These are phyloP conservation scores for Caenorhabditis auriculariae DNA, from an alignment of 2,888 invertebrate species.

Conservation along the genomic window DNA sequence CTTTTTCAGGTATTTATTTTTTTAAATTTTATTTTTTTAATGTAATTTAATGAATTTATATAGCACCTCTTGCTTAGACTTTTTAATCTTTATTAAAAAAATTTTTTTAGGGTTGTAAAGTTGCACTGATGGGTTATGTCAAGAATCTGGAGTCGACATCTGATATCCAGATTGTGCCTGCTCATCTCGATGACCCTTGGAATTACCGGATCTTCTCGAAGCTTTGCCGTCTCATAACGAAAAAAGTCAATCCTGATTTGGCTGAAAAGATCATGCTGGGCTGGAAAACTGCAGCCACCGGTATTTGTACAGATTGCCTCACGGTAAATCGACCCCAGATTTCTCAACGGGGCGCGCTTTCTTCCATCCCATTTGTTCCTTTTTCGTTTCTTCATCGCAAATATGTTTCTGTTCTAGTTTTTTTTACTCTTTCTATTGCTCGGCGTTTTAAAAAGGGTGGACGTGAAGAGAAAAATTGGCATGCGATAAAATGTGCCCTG, in stretches of 20 bases:
- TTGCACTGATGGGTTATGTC: slow-evolving; percentile 12
- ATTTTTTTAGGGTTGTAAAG: slow-evolving; percentile 5
- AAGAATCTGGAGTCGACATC: slow-evolving; percentile 5
- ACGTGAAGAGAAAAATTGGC: too few species aligned
- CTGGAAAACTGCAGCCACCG: slow-evolving; percentile 4
- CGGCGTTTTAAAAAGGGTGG: too few species aligned
- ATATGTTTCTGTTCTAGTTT: too few species aligned
- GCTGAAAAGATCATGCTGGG: slow-evolving; percentile 3
- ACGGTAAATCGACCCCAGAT: too few species aligned
- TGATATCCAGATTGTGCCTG: slow-evolving; percentile 7
- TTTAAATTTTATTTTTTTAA: slow-evolving; percentile 8
- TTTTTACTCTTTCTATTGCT: too few species aligned
- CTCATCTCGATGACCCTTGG: slow-evolving; percentile 5
- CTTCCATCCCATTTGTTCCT: too few species aligned
- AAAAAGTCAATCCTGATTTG: slow-evolving; percentile 1
- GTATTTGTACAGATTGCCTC: too few species aligned
- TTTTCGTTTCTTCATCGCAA: too few species aligned
- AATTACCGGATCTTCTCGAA: slow-evolving; percentile 4
- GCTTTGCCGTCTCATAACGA: slow-evolving; percentile 3
- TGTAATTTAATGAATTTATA: slow-evolving; percentile 11
- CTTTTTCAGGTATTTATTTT: slow-evolving; percentile 10
- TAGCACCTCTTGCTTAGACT: slow-evolving; percentile 6
- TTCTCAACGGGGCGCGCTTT: too few species aligned
- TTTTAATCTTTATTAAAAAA: slow-evolving; percentile 12
- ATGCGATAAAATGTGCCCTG: too few species aligned